A percentile compares a stretch with the other conserved stretches of the same genome.
Conservation (phyloP, 2,113 vertebrate species). For the Falco punctatus region DNA sequence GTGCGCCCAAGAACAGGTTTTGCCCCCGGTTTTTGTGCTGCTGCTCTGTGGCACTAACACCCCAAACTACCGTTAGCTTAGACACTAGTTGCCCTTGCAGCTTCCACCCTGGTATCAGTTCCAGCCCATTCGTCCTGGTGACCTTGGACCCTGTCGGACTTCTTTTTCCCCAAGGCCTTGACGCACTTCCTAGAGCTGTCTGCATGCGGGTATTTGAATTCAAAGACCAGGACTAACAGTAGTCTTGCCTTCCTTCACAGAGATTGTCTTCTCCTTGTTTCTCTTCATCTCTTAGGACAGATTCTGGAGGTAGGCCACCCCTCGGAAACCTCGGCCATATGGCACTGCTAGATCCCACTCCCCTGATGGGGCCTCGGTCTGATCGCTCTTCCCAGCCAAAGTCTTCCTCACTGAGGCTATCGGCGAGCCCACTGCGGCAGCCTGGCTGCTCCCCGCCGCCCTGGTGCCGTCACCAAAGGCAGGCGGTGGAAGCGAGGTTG, state of each 20-base stretch:
- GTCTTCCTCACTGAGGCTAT: not conserved
- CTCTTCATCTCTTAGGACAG: not conserved
- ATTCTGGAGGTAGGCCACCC: not conserved
- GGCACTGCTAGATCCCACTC: rapidly evolving
- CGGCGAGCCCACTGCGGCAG: not conserved
- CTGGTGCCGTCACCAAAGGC: not conserved
- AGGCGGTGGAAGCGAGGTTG: not conserved
- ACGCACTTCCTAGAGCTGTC: not conserved
- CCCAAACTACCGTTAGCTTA: not conserved
- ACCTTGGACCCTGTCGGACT: not conserved
- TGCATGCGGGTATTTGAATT: not conserved
- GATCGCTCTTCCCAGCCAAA: not conserved
- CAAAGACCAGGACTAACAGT: not conserved
- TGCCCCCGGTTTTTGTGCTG: not conserved
- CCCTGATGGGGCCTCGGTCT: not conserved
- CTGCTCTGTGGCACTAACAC: not conserved
- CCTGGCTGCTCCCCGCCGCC: not conserved
- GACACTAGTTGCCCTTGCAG: not conserved
- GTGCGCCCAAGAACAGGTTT: not conserved
- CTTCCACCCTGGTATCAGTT: not conserved
- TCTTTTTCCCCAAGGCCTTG: not conserved
- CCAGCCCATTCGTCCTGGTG: not conserved
- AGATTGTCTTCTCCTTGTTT: not conserved
- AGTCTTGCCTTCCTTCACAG: not conserved
- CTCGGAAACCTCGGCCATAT: not conserved